Conservation (phyloP, 2,797 vertebrate genomes). For the Phalanger gymnotis region DNA sequence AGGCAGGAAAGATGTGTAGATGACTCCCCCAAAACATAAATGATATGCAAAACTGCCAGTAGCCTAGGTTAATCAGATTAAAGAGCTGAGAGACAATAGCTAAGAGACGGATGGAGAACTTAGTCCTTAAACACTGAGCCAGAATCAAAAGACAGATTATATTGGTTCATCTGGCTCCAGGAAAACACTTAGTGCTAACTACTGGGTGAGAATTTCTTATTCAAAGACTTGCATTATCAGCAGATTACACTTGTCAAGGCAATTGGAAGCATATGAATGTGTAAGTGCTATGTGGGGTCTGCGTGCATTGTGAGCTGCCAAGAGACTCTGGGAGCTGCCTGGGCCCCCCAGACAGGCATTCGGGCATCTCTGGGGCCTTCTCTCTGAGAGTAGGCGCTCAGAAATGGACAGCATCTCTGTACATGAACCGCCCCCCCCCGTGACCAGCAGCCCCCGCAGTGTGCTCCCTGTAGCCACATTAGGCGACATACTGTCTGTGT, state of each 20-base stretch:
- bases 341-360: background rate
- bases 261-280: conserved; percentile 42
- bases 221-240: conserved; percentile 51
- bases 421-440: background rate
- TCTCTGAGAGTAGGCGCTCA: background rate
- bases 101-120: conserved; percentile 59
- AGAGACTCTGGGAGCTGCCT: background rate
- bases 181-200: conserved; percentile 70
- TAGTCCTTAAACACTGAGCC: conserved; percentile 46
- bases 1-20: background rate
- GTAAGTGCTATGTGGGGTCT: background rate
- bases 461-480: background rate
- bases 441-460: background rate
- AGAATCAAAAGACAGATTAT: conserved; percentile 68
- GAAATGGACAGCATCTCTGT: background rate
- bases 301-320: background rate
- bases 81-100: conserved; percentile 54
- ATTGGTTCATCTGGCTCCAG: conserved; percentile 67
- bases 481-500: background rate
- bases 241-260: conserved; percentile 58
- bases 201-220: conserved; percentile 54
- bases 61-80: conserved; percentile 72
- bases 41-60: conserved; percentile 54
- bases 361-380: background rate
- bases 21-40: conserved; percentile 53